These are phyloP conservation scores for Drosophila anceps DNA, from an alignment of 2,888 invertebrate genomes.

Conservation along the genomic window DNA sequence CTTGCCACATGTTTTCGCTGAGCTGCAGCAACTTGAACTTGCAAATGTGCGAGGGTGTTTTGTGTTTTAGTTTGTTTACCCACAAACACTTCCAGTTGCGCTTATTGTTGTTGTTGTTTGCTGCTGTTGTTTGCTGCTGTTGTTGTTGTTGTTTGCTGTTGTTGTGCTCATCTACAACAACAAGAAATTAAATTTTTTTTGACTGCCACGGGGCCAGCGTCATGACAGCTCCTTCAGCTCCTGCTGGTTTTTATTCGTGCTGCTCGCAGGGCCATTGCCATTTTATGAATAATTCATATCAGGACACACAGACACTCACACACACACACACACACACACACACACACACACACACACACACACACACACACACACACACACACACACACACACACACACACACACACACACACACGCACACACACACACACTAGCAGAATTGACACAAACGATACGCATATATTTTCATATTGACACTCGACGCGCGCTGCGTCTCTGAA, in stretches of 20 bases:
- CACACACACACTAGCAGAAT: conserved; percentile 5
- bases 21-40: conserved; percentile 37
- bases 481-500: conserved; percentile 47
- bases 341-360: neutral
- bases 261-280: conserved; percentile 69
- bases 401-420: conserved; percentile 14
- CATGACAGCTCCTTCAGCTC: conserved; percentile 53
- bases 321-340: neutral
- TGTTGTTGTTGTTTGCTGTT: neutral
- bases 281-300: conserved; percentile 80
- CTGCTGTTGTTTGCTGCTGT: neutral
- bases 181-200: conserved; percentile 42
- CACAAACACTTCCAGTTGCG: conserved; percentile 36
- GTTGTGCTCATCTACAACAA: conserved; percentile 10
- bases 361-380: neutral
- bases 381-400: conserved; percentile 20
- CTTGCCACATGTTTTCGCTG: neutral
- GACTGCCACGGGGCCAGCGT: conserved; percentile 45
- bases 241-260: conserved; percentile 42
- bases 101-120: conserved; percentile 25
- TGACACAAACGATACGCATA: conserved; percentile 62
- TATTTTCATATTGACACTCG: conserved; percentile 76
- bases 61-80: conserved; percentile 19
- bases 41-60: conserved; percentile 36
- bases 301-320: conserved; percentile 26